Conservation (phyloP, 2,888 invertebrate genomes). For the Ochropleura leucogaster region DNA sequence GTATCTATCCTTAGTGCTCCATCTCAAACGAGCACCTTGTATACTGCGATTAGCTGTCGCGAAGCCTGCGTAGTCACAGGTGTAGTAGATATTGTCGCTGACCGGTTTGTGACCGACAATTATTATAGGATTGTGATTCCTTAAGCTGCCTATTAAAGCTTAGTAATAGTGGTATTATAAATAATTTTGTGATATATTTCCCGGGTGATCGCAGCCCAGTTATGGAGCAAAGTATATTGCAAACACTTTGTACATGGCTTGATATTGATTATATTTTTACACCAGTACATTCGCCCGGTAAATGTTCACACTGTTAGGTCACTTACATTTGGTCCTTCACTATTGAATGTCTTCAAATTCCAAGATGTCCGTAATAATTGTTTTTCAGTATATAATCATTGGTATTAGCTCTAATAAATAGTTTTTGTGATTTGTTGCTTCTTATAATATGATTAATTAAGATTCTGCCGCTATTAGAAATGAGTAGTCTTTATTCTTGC, state of each 20-base stretch:
- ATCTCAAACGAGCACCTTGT: neutral
- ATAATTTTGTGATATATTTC: conserved; percentile 55
- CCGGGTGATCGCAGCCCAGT: conserved; percentile 38
- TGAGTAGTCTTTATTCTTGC: conserved; percentile 5
- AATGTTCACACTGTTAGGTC: conserved; percentile 30
- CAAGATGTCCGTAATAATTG: neutral
- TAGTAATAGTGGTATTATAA: conserved; percentile 64
- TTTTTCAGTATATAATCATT: neutral
- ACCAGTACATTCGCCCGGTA: conserved; percentile 36
- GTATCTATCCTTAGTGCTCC: neutral
- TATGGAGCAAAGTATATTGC: conserved; percentile 26
- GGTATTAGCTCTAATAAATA: neutral
- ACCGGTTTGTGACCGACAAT: conserved; percentile 71
- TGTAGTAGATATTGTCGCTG: conserved; percentile 64
- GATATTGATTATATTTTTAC: conserved; percentile 37
- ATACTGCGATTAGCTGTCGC: conserved; percentile 6
- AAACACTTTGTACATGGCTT: conserved; percentile 30
- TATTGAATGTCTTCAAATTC: neutral
- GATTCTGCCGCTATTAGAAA: neutral
- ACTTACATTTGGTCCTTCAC: conserved; percentile 46
- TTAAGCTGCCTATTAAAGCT: conserved; percentile 73
- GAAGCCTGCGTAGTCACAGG: conserved; percentile 50
- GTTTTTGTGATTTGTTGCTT: neutral
- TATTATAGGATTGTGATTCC: conserved; percentile 73
- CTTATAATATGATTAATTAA: neutral